Evolutionary conservation across 2,113 vertebrate genomes (phyloP).

Genomic region (Cebus imitator): DNA sequence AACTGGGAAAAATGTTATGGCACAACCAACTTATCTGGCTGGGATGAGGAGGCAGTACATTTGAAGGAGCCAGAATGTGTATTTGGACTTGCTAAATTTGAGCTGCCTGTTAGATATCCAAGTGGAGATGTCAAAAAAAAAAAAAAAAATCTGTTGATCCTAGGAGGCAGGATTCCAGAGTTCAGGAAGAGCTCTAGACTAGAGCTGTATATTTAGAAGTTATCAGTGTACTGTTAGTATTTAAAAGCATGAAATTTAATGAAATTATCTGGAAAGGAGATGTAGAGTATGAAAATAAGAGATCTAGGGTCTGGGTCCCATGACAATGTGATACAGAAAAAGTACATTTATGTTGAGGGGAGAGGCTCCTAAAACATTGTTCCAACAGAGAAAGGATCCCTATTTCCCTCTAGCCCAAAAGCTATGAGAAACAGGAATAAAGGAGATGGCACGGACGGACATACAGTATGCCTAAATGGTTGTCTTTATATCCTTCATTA

Average conservation of each 20-base stretch:
- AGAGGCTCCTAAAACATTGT: not conserved
- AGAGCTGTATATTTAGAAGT: not conserved
- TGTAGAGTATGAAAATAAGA: not conserved
- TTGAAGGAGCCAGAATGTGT: not conserved
- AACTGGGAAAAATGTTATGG: not conserved
- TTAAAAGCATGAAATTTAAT: not conserved
- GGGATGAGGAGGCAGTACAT: not conserved
- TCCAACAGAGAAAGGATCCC: not conserved
- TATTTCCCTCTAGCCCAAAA: not conserved
- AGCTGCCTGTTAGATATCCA: not conserved
- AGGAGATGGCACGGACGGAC: not conserved
- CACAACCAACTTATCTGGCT: not conserved
- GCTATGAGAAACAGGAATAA: not conserved
- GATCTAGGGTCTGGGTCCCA: not conserved
- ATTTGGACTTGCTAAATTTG: not conserved
- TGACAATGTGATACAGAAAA: not conserved
- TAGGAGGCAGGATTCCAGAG: not conserved
- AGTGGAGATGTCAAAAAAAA: not conserved
- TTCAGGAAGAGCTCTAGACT: not conserved
- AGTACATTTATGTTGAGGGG: not conserved
- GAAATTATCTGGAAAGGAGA: not conserved
- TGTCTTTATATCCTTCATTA: not conserved
- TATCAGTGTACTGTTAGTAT: not conserved
- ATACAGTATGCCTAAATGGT: not conserved
- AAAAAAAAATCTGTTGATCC: not conserved